These are phyloP conservation scores for Diplazon laetatorius DNA, from an alignment of 2,888 invertebrate genomes.

Conservation along the genomic window DNA sequence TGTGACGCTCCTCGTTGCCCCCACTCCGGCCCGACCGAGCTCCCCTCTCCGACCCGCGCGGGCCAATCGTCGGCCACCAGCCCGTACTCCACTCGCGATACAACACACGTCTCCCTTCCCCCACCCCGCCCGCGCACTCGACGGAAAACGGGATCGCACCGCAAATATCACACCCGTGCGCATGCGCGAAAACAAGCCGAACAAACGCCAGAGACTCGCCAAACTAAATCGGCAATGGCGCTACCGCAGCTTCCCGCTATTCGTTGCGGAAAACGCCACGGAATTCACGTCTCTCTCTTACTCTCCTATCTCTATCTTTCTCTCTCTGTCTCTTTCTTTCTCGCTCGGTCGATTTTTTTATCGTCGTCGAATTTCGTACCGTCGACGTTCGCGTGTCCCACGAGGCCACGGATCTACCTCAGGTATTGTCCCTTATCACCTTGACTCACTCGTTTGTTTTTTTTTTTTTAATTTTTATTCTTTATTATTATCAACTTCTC, in stretches of 20 bases:
- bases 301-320: no score
- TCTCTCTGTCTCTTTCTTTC: constrained; percentile 39
- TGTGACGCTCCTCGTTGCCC: constrained; percentile 72
- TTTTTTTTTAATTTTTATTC: not conserved
- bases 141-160: constrained; percentile 59
- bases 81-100: constrained; percentile 66
- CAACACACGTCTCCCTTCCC: no score
- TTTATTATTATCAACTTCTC: not conserved
- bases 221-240: constrained; percentile 68
- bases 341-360: no score
- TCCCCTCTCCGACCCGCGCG: constrained; percentile 46
- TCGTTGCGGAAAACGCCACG: constrained; percentile 63
- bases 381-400: constrained; percentile 29
- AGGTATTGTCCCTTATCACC: constrained; percentile 57
- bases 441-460: not conserved
- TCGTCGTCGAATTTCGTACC: no score
- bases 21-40: constrained; percentile 58
- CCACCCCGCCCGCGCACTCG: constrained; percentile 21
- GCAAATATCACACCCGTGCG: constrained; percentile 45
- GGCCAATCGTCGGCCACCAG: constrained; percentile 69
- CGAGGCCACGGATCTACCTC: constrained; percentile 35
- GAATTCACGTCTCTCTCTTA: constrained; percentile 21
- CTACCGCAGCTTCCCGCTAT: constrained; percentile 71
- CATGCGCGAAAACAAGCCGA: constrained; percentile 62
- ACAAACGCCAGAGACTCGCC: constrained; percentile 56